These are phyloP conservation scores for Ophion ventricosus DNA, from an alignment of 2,888 invertebrate genomes.

Conservation along the genomic window DNA sequence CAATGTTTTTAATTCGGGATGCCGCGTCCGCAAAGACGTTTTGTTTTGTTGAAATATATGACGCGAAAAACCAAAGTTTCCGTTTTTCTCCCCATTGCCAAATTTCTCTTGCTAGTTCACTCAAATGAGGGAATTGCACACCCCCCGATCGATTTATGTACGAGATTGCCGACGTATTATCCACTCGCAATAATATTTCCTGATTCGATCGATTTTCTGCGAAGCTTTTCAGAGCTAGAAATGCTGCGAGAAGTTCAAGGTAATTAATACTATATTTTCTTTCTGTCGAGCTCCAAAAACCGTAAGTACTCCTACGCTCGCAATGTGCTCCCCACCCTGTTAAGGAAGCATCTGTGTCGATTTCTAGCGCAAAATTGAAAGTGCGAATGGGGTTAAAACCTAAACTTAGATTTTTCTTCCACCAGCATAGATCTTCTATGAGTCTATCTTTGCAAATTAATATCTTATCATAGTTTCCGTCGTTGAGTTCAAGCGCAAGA, in stretches of 20 bases:
- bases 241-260: conserved; percentile 31
- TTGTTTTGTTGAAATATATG: conserved; percentile 19
- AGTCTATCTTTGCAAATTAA: background rate
- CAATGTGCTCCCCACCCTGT: conserved; percentile 38
- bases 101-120: conserved; percentile 35
- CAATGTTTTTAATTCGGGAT: conserved; percentile 38
- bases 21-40: conserved; percentile 15
- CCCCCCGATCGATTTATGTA: conserved; percentile 35
- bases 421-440: conserved; percentile 35
- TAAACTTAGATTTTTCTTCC: conserved; percentile 27
- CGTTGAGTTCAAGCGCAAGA: conserved; percentile 19
- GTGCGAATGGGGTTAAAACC: conserved; percentile 44
- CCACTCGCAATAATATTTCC: conserved; percentile 35
- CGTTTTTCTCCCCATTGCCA: conserved; percentile 45
- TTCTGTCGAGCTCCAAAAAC: conserved; percentile 33
- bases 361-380: conserved; percentile 42
- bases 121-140: conserved; percentile 34
- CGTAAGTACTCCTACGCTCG: conserved; percentile 30
- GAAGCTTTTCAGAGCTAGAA: conserved; percentile 29
- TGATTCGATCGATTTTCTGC: conserved; percentile 36
- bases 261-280: conserved; percentile 36
- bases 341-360: conserved; percentile 34
- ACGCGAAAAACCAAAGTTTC: conserved; percentile 29
- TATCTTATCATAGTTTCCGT: conserved; percentile 7
- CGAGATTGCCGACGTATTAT: conserved; percentile 41